A percentile compares a stretch with the other conserved stretches of the same genome.
Conservation (phyloP, 2,797 vertebrate genomes). For the Otus scops region DNA sequence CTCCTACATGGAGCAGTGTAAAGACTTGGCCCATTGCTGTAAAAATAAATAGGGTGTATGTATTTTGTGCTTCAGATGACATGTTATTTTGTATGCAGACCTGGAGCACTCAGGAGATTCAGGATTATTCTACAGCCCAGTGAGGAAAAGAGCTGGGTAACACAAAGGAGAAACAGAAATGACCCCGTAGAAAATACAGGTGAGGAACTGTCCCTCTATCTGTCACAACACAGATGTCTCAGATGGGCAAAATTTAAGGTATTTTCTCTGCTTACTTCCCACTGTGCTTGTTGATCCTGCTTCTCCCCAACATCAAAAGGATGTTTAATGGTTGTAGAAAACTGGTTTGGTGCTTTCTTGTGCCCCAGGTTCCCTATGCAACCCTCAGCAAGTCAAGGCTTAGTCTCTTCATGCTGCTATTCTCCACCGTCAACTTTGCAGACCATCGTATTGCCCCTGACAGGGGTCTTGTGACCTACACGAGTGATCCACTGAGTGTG, state of each 20-base stretch:
- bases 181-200: background rate
- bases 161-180: background rate
- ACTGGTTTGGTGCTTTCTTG: background rate
- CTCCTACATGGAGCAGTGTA: background rate
- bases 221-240: rapidly evolving
- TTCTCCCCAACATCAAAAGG: background rate
- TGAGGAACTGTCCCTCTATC: background rate
- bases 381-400: background rate
- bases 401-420: background rate
- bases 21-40: background rate
- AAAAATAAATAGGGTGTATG: background rate
- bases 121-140: background rate
- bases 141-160: background rate
- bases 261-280: background rate
- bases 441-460: background rate
- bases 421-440: background rate
- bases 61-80: background rate
- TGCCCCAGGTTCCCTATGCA: background rate
- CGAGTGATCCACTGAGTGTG: rapidly evolving
- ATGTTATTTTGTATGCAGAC: background rate
- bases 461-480: background rate
- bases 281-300: background rate
- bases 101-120: background rate
- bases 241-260: background rate
- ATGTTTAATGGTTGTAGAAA: background rate